Conservation (phyloP, 2,797 vertebrate genomes). For the Otolemur crassicaudatus region DNA sequence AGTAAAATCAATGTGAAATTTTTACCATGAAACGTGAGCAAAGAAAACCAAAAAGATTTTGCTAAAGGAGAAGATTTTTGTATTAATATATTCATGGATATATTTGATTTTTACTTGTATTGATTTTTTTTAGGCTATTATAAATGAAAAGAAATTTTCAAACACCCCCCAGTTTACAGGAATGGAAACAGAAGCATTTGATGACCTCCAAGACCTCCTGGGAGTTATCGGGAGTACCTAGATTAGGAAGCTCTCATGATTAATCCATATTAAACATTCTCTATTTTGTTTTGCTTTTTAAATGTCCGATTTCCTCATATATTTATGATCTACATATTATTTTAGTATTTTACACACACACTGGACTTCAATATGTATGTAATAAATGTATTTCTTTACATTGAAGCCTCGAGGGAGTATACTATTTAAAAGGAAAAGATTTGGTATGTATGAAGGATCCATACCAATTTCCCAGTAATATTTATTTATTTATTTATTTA, state of each 20-base stretch:
- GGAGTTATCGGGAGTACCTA: neutral
- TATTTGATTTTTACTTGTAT: conserved; percentile 16
- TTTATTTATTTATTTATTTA: neutral
- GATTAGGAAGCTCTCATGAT: accelerated
- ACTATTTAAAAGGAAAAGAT: neutral
- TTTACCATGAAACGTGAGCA: neutral
- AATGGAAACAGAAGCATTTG: neutral
- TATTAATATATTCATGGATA: neutral
- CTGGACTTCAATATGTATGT: neutral
- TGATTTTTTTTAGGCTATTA: neutral
- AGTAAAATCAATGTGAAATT: conserved; percentile 47
- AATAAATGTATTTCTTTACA: neutral
- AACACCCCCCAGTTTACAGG: neutral
- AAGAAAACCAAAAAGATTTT: neutral
- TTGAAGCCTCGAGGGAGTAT: neutral
- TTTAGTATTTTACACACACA: neutral
- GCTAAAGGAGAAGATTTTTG: neutral
- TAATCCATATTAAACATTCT: neutral
- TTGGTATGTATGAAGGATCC: neutral
- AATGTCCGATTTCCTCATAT: neutral
- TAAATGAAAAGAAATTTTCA: neutral
- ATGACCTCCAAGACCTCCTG: neutral
- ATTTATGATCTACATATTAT: neutral
- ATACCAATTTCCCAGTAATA: neutral
- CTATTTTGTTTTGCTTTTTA: neutral